Base-by-base conservation (phyloP, 2,797 vertebrate genomes). In the Alosa sapidissima region DNA sequence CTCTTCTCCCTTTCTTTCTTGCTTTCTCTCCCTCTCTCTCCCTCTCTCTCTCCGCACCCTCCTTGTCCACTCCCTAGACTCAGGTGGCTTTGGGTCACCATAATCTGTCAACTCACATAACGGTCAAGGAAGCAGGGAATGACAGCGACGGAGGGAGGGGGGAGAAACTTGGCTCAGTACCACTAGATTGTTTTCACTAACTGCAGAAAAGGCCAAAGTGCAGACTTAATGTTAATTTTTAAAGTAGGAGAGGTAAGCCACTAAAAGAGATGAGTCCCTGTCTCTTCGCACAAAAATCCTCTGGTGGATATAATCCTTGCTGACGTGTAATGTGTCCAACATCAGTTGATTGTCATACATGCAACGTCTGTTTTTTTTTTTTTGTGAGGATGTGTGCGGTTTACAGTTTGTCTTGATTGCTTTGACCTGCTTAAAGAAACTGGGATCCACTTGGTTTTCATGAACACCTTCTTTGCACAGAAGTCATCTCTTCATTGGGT, bases 61-160 rank as follows among this genome's bases (percentile, higher is more conserved):
- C 90, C 88, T 92, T 75, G 19, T 82, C 89, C 87, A 87, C 89
- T 93, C 87, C 91, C 85, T 89, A 91, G 89, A 91, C 92, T 91
- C 91, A 91, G 93, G 93, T 94, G 89, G 91, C 91, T 94, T 81
- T 84, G 90, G 94, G 94, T 94, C 94, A 94, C 90, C 89, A 93
- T 91, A 92, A 91, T 89, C 92, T 95, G 94, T 95, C 95, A 92
- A 87, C 88, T 93, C 91, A 86, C 83, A 93, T 96, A 90, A 93
- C 84, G 85, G 84, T 95, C 92, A 92, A 86, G 33, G 86, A 84
- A 86, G 86, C 90, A 89, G 84, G 88, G 90, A 88, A 92, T 83
- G 89, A 93, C 90, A 65, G 78, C 89, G 87, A 89, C 51, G 14
- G 85, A 85, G 36, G 24, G 45, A 36, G 81, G 86, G 82, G 51